These are phyloP conservation scores for Schizopygopsis malacanthus DNA, from an alignment of 2,797 vertebrate genomes.

Conservation along the genomic window DNA sequence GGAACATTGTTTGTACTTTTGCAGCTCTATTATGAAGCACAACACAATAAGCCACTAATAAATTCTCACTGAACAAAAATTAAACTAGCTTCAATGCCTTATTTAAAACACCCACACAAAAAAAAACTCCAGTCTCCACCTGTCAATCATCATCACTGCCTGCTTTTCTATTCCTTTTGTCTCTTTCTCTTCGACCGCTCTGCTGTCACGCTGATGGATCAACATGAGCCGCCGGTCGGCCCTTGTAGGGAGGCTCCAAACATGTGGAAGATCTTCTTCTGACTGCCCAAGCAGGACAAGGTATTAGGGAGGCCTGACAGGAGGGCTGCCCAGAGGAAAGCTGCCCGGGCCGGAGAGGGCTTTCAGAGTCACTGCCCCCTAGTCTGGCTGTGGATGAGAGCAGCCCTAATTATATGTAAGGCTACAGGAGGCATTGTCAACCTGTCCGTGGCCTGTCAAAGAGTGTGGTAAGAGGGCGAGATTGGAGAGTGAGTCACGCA, in stretches of 20 bases:
- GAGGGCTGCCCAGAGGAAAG: conserved; percentile 69
- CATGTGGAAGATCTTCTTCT: conserved; percentile 37
- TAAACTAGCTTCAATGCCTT: background rate
- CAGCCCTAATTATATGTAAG: conserved; percentile 63
- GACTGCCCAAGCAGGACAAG: conserved; percentile 57
- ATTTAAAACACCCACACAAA: conserved; percentile 15
- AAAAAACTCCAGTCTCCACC: background rate
- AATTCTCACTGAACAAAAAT: background rate
- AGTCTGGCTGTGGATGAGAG: conserved; percentile 39
- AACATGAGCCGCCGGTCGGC: conserved; percentile 25
- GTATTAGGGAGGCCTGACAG: conserved; percentile 63
- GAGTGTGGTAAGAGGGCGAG: conserved; percentile 7
- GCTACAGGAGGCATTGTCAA: conserved; percentile 60
- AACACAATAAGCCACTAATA: background rate
- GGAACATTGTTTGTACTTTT: background rate
- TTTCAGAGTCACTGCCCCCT: conserved; percentile 58
- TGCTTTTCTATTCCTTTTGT: conserved; percentile 25
- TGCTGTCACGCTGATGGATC: conserved; percentile 49
- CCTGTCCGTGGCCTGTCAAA: conserved; percentile 47
- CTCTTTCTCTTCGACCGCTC: conserved; percentile 28
- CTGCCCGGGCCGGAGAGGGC: conserved; percentile 60
- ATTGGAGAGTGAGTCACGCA: conserved; percentile 19
- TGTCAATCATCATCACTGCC: conserved; percentile 27
- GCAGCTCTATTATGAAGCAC: conserved; percentile 14
- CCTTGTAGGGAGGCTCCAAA: conserved; percentile 48